phyloP scores from a whole-genome alignment of 1,140 invertebrate species.

The Ruditapes philippinarum region DNA sequence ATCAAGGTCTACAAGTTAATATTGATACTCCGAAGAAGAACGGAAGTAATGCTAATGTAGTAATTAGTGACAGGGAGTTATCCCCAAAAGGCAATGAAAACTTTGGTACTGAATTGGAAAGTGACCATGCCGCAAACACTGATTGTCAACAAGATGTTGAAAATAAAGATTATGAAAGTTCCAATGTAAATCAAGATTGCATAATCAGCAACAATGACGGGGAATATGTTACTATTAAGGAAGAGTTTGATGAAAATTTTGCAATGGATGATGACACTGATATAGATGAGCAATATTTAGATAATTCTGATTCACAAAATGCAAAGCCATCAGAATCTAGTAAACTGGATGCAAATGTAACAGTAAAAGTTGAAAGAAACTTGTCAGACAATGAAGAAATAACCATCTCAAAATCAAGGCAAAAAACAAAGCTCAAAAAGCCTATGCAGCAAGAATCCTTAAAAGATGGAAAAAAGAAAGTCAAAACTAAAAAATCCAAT shows the following conservation, averaged over 20 bases:
- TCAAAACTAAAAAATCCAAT: not conserved
- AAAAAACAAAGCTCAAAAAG: constrained; percentile 11
- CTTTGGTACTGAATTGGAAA: not conserved
- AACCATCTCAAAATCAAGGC: not conserved
- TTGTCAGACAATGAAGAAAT: not conserved
- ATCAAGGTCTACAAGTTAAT: not conserved
- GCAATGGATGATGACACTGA: constrained; percentile 61
- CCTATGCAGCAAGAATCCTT: not conserved
- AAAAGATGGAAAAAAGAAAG: not conserved
- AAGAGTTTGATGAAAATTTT: constrained; percentile 25
- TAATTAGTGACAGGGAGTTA: not conserved
- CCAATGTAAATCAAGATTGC: not conserved
- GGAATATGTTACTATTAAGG: not conserved
- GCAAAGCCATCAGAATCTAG: not conserved
- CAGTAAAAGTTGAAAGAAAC: constrained; percentile 28
- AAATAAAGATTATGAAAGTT: not conserved
- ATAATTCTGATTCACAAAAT: not conserved
- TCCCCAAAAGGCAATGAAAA: not conserved
- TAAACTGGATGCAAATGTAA: not conserved
- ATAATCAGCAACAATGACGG: not conserved
- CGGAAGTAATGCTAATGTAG: not conserved
- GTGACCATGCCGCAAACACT: not conserved
- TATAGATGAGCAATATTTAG: constrained; percentile 29
- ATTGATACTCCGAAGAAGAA: not conserved
- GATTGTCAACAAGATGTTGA: not conserved